Percentiles rank a stretch among this genome's conserved stretches.
Evolutionary conservation across 2,888 invertebrate species (phyloP).

Genomic region (Dascillus cervinus): DNA sequence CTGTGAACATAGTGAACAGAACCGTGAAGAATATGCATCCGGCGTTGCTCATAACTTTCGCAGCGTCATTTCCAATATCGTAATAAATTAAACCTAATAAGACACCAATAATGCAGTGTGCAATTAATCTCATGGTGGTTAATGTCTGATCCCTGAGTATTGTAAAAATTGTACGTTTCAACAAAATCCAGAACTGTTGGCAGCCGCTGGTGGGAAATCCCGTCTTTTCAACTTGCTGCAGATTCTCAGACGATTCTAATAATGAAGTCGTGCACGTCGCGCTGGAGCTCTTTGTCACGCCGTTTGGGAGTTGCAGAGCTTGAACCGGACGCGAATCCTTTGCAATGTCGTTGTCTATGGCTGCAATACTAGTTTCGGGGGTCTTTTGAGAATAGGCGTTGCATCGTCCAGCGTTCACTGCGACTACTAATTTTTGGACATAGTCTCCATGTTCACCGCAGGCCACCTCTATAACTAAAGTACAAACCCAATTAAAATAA

Average conservation of each 20-base stretch:
- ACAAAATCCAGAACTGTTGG: conserved; percentile 80
- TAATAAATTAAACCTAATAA: conserved; percentile 90
- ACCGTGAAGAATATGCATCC: conserved; percentile 95
- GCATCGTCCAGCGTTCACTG: conserved; percentile 74
- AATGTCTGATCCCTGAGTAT: conserved; percentile 81
- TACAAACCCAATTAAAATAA: too few species aligned
- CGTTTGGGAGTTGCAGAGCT: conserved; percentile 29
- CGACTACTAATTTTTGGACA: conserved; percentile 74
- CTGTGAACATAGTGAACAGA: conserved; percentile 94
- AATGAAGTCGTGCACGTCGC: conserved; percentile 47
- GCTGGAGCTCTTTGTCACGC: conserved; percentile 33
- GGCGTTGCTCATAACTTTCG: conserved; percentile 90
- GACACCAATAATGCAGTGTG: conserved; percentile 82
- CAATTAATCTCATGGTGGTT: conserved; percentile 79
- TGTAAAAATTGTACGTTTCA: conserved; percentile 76
- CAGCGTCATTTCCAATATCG: conserved; percentile 87
- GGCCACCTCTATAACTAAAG: conserved; percentile 88
- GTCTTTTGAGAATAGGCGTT: conserved; percentile 43
- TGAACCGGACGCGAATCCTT: conserved; percentile 38
- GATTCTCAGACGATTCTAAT: conserved; percentile 38
- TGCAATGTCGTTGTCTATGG: conserved; percentile 49
- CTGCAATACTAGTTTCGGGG: conserved; percentile 7
- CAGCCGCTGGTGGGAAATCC: conserved; percentile 71
- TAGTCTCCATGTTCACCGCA: conserved; percentile 92
- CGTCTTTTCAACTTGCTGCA: conserved; percentile 48